Evolutionary conservation across 2,888 invertebrate species (phyloP), one percentile per base, ranked within the genome.

Genomic region (Neoitamus cyanurus): DNA sequence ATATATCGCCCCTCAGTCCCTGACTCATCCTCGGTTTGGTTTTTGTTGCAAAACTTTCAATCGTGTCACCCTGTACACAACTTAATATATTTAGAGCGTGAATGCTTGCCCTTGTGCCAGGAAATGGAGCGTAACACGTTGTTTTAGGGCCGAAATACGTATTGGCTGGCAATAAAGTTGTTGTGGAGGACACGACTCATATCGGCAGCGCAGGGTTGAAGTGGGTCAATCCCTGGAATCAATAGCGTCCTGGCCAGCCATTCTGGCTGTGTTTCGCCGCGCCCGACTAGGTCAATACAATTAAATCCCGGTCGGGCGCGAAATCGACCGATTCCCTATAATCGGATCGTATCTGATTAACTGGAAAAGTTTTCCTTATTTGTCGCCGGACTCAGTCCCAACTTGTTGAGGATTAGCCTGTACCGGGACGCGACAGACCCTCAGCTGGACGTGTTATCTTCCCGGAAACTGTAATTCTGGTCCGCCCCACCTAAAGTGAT

Each of bases 51-150:
- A 58, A 58, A 58, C 58, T 58, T 58, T 58, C 58, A 25, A 58
- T 58, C 58, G 58, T 58, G 58, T 58, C 75, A 75, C 25, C 75
- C 75, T 75, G 75, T 75, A 28, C 36, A 75, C 42, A 75, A 28
- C 28, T 37, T 37, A 58, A 58, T 58, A 75, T 42, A 75, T 75
- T 75, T 75, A 75, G 75, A 42, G 75, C 75, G 42, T 75, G 75
- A 42, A 37, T 75, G 28, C 28, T 46, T 13, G 70, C 34, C 70
- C 34, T 31, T 73, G 73, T 3, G 73, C 36, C 20, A 20, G 34
- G 73, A 73, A 73, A 73, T 73, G 36, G 73, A 15, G 73, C 73
- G 34, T 37, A 34, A 73, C 73, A 34, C 34, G 73, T 58, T 58
- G 58, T 58, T 58, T 58, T 15, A 58, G 58, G 58, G 58, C 20